Conservation (phyloP, 2,888 invertebrate species). For the Apomyelois bistriatella region DNA sequence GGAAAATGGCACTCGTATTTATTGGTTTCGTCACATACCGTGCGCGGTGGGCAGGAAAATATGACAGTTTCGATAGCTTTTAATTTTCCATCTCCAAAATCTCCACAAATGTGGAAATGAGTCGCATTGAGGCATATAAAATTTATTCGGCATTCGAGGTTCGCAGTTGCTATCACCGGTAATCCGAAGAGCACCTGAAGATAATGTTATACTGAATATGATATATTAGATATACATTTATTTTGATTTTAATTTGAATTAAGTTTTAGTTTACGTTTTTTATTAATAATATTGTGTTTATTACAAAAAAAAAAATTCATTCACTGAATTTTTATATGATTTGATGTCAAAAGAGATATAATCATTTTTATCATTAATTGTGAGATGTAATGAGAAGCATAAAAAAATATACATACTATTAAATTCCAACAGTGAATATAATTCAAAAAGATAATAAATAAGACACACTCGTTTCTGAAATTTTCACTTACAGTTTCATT, state of each 20-base stretch:
- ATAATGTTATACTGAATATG: too few relatives aligned
- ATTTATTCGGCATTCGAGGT: slow-evolving; percentile 64
- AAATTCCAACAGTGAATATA: too few relatives aligned
- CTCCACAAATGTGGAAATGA: slow-evolving; percentile 74
- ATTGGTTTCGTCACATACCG: slow-evolving; percentile 51
- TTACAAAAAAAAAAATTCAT: too few relatives aligned
- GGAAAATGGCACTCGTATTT: slow-evolving; percentile 63
- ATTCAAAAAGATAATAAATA: too few relatives aligned
- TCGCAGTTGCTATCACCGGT: slow-evolving; percentile 38
- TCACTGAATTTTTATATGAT: too few relatives aligned
- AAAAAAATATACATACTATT: too few relatives aligned
- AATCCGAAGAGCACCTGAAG: slow-evolving; percentile 44
- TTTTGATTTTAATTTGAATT: too few relatives aligned
- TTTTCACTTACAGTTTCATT: neutral
- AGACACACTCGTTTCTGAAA: neutral
- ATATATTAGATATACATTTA: too few relatives aligned
- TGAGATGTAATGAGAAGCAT: too few relatives aligned
- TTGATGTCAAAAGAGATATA: too few relatives aligned
- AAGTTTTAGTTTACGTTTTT: neutral
- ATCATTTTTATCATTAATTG: too few relatives aligned
- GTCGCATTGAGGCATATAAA: slow-evolving; percentile 70
- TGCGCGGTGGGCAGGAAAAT: slow-evolving; percentile 58
- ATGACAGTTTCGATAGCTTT: slow-evolving; percentile 59
- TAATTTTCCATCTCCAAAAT: slow-evolving; percentile 60
- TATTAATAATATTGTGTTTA: neutral